Evolutionary conservation across 1,140 invertebrate genomes (phyloP).

Genomic region (Heliconius hewitsoni): DNA sequence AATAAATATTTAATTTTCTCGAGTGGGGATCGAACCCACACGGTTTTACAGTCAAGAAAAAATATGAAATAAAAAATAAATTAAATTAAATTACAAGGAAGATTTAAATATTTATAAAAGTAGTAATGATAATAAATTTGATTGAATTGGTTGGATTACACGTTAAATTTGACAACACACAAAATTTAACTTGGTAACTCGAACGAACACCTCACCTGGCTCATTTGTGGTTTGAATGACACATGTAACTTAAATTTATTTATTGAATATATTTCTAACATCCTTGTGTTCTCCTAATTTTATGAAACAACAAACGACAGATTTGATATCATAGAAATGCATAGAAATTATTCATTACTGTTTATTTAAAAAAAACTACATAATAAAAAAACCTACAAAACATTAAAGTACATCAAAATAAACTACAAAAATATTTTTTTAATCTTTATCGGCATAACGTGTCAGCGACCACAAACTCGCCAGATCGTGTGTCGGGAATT

Average conservation of each 20-base stretch:
- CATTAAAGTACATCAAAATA: too few species aligned
- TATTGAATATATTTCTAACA: neutral
- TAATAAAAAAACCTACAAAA: neutral
- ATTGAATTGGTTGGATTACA: slow-evolving; percentile 59
- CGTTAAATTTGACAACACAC: slow-evolving; percentile 50
- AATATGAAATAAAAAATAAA: neutral
- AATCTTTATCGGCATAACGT: slow-evolving; percentile 19
- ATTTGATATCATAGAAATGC: too few species aligned
- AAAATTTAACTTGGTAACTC: slow-evolving; percentile 41
- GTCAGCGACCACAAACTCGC: slow-evolving; percentile 41
- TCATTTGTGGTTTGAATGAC: slow-evolving; percentile 33
- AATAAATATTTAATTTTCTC: too few species aligned
- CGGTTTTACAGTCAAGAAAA: neutral
- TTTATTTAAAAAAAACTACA: neutral
- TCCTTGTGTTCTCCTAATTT: neutral
- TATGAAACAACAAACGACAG: neutral
- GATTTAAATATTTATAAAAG: neutral
- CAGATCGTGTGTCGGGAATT: slow-evolving; percentile 23
- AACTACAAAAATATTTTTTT: neutral
- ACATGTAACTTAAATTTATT: neutral
- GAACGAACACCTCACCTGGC: slow-evolving; percentile 33
- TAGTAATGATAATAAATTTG: neutral
- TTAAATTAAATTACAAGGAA: neutral
- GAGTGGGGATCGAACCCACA: too few species aligned
- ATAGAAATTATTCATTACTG: too few species aligned